Evolutionary conservation across 2,797 vertebrate species (phyloP).

Genomic region (Pantherophis vulpinus): DNA sequence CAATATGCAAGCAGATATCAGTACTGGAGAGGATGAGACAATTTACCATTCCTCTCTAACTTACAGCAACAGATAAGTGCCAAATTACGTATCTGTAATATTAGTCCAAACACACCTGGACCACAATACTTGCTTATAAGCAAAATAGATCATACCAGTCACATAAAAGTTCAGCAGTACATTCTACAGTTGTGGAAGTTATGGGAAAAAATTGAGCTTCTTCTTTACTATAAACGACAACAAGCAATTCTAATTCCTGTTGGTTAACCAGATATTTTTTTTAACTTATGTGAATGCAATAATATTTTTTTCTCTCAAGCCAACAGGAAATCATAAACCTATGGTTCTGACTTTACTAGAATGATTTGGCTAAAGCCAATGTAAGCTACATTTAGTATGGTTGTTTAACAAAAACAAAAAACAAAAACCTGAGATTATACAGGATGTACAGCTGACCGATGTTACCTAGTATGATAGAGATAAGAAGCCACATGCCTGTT

Average conservation of each 20-base stretch:
- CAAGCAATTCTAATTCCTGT: background rate
- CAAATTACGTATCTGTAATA: background rate
- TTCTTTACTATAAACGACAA: background rate
- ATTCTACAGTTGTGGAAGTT: background rate
- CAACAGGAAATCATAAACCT: conserved; percentile 3
- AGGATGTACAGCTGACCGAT: background rate
- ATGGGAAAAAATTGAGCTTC: background rate
- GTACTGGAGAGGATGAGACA: background rate
- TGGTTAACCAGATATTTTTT: background rate
- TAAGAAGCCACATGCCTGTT: background rate
- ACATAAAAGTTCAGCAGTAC: background rate
- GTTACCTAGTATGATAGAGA: background rate
- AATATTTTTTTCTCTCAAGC: background rate
- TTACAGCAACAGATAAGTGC: background rate
- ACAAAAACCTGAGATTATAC: background rate
- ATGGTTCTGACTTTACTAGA: conserved; percentile 4
- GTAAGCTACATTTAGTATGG: conserved; percentile 15
- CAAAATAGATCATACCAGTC: background rate
- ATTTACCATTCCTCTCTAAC: background rate
- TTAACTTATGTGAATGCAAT: background rate
- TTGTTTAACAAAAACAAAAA: background rate
- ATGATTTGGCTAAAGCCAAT: background rate
- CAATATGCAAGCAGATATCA: background rate
- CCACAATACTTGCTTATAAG: background rate
- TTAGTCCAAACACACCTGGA: background rate